Percentiles rank a stretch among this genome's conserved stretches.
phyloP scores from a whole-genome alignment of 1,140 invertebrate genomes.

The fruit fly (Drosophila melanogaster) region DNA sequence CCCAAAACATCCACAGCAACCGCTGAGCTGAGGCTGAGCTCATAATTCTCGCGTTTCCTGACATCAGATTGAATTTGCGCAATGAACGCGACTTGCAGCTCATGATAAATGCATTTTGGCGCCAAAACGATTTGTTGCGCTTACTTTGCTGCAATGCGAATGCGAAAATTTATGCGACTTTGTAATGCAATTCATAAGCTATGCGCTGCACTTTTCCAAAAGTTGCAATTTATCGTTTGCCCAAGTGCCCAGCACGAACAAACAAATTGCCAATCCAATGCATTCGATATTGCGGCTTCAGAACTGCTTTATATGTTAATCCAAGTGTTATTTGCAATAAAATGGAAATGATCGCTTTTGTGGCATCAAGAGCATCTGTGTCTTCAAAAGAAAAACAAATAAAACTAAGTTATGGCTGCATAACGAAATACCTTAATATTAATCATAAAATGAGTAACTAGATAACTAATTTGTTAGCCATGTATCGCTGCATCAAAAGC shows the following conservation, averaged over 20 bases:
- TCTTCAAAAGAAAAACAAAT: neutral
- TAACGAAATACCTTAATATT: too few relatives aligned
- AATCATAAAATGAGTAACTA: too few relatives aligned
- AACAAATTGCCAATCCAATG: conserved; percentile 42
- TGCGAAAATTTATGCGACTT: conserved; percentile 69
- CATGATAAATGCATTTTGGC: conserved; percentile 68
- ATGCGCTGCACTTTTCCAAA: conserved; percentile 35
- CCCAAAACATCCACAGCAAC: neutral
- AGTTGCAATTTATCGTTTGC: conserved; percentile 63
- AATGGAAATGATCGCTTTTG: conserved; percentile 15
- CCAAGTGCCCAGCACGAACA: conserved; percentile 59
- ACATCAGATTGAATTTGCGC: conserved; percentile 71
- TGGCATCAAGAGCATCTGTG: neutral
- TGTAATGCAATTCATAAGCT: conserved; percentile 79
- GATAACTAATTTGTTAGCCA: too few relatives aligned
- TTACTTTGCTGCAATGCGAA: conserved; percentile 59
- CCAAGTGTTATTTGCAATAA: conserved; percentile 38
- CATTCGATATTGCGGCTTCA: conserved; percentile 10
- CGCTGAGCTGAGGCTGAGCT: conserved; percentile 33
- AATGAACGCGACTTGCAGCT: conserved; percentile 56
- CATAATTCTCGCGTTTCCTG: conserved; percentile 67
- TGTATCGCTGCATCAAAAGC: too few relatives aligned
- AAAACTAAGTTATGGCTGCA: neutral
- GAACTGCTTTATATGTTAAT: conserved; percentile 69
- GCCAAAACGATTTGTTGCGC: conserved; percentile 74